Base-by-base conservation (phyloP, 1,140 invertebrate genomes). In the Leptoteleia sp. region DNA sequence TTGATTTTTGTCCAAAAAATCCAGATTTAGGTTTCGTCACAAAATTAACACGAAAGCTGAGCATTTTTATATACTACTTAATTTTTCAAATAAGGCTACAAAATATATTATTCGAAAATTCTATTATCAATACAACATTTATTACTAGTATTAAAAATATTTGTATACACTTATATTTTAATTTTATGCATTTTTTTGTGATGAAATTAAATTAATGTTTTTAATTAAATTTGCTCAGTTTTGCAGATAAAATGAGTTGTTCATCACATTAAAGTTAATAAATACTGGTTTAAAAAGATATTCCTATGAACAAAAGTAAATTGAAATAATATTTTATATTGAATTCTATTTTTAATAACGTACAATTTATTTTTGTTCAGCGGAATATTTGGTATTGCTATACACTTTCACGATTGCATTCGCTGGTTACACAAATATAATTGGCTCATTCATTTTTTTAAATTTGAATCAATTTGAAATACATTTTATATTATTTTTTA, bases 241-340 rank as follows among this genome's bases (percentile, higher is more conserved):
- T 76, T 61, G 37, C 4, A 55, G 17, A 22, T 35, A 67, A 59
- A 35, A 42, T 35, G 9, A 15, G 54, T 38, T 59, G 48, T 61
- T 43, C 43, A 27, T 55, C 16, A 11, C n/a, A 55, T 57, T 47
- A 11, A 50, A 29, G 11, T n/a, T n/a, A n/a, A n/a, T n/a, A n/a
- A n/a, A n/a, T n/a, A 42, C 35, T 65, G 16, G 45, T 16, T 43
- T n/a, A n/a, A n/a, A 45, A 76, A 67, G 45, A 45, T 42, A 65
- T 70, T 70, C 29, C 65, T 55, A 19, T n/a, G 59, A 64, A 70
- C 73, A 48, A 77, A 77, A 71, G 29, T 70, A 57, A 64, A 57
- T 70, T 64, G 31, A 40, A 55, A 1, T 29, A 11, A 8, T 27
- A 62, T 54, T 64, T 64, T 65, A n/a, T 47, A 57, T 55, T 42